A percentile compares a stretch with the other conserved stretches of the same genome.
These are phyloP conservation scores for Nibea coibor DNA, from an alignment of 2,113 vertebrate genomes.

Conservation along the genomic window DNA sequence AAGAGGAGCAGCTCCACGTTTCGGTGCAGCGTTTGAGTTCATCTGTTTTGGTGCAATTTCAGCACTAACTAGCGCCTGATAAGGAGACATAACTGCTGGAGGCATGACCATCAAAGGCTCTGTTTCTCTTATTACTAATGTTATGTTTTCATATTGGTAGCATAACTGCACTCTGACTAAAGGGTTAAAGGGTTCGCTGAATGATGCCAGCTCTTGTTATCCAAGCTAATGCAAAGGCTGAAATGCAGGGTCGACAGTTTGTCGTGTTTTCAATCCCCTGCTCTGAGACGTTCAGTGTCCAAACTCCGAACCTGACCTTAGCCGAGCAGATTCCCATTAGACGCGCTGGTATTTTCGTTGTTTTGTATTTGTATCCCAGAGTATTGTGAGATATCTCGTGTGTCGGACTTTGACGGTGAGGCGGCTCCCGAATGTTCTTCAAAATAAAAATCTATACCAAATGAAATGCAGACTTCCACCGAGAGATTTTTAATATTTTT, in stretches of 20 bases:
- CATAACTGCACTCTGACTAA: background rate
- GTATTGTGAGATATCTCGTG: background rate
- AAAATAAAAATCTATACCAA: conserved; percentile 43
- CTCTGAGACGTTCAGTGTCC: background rate
- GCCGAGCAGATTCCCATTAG: background rate
- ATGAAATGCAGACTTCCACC: conserved; percentile 52
- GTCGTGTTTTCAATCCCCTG: background rate
- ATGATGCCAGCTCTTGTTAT: conserved; percentile 1
- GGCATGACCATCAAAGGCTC: conserved; percentile 10
- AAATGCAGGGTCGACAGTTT: background rate
- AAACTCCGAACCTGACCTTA: background rate
- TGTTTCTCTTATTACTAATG: background rate
- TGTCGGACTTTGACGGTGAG: conserved; percentile 14
- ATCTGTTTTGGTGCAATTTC: conserved; percentile 40
- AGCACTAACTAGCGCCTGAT: conserved; percentile 49
- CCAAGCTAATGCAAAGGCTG: background rate
- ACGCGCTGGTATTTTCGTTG: background rate
- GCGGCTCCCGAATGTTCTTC: conserved; percentile 26
- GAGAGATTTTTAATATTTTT: conserved; percentile 41
- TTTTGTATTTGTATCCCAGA: background rate
- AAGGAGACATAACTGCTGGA: conserved; percentile 42
- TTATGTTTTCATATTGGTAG: background rate
- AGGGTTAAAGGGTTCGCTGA: background rate
- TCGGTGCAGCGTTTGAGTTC: background rate
- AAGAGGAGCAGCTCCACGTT: background rate